Evolutionary conservation across 2,113 vertebrate genomes (phyloP).

Genomic region (Monarcha castaneiventris): DNA sequence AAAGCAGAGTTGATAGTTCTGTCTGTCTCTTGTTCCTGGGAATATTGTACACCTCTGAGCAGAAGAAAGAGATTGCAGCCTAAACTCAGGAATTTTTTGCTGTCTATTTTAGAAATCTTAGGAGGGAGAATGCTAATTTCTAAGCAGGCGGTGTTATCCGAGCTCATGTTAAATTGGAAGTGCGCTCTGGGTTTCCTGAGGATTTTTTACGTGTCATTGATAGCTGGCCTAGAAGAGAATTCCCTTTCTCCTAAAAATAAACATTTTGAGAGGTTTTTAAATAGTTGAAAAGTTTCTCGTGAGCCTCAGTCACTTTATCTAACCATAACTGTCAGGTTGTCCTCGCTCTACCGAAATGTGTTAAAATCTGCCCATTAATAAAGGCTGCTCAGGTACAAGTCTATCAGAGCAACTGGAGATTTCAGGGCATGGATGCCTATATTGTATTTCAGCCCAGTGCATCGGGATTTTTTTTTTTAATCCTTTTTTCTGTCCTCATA

Average conservation of each 20-base stretch:
- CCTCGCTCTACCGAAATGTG: constrained; percentile 2
- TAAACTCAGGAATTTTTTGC: constrained; percentile 31
- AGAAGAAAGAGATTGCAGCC: constrained; percentile 53
- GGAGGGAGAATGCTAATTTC: constrained; percentile 60
- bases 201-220: constrained; percentile 65
- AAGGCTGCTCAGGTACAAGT: constrained; percentile 25
- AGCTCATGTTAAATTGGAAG: constrained; percentile 64
- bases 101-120: constrained; percentile 65
- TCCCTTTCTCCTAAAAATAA: constrained; percentile 61
- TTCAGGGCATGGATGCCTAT: background rate
- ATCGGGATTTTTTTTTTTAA: background rate
- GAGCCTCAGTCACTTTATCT: constrained; percentile 32
- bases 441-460: background rate
- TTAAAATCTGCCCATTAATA: constrained; percentile 53
- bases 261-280: constrained; percentile 67
- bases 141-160: constrained; percentile 56
- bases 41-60: constrained; percentile 59
- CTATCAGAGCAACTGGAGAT: background rate
- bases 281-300: constrained; percentile 57
- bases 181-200: constrained; percentile 56
- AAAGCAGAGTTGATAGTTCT: constrained; percentile 72
- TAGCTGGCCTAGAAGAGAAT: constrained; percentile 63
- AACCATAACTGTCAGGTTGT: constrained; percentile 25
- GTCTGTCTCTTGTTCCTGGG: constrained; percentile 65
- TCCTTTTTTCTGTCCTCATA: constrained; percentile 17